Conservation (phyloP, 1,140 invertebrate genomes). For the Ostrea edulis region DNA sequence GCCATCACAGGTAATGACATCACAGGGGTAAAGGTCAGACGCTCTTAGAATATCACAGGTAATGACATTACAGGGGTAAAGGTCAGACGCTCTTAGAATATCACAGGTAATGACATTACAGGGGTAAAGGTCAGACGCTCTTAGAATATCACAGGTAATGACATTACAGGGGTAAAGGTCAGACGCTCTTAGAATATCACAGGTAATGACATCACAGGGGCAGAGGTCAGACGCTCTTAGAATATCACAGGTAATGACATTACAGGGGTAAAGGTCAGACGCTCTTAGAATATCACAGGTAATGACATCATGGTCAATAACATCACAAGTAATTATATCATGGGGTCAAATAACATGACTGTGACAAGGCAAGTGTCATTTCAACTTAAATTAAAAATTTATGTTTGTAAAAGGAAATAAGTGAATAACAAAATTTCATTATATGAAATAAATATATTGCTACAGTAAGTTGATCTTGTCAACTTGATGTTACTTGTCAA, state of each 20-base stretch:
- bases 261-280: background rate
- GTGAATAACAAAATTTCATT: too few relatives aligned
- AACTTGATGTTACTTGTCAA: too few relatives aligned
- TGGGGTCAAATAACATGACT: background rate
- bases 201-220: background rate
- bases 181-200: background rate
- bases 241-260: slow-evolving; percentile 71
- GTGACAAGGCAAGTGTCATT: too few relatives aligned
- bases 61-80: background rate
- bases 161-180: background rate
- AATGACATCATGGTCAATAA: background rate
- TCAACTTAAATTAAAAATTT: too few relatives aligned
- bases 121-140: too few relatives aligned
- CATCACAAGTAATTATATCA: background rate
- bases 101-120: background rate
- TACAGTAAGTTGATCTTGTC: too few relatives aligned
- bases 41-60: background rate
- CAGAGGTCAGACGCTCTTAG: too few relatives aligned
- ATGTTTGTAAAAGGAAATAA: too few relatives aligned
- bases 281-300: background rate
- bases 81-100: background rate
- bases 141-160: slow-evolving; percentile 73
- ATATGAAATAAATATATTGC: too few relatives aligned
- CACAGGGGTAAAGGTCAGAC: background rate
- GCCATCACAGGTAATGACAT: slow-evolving; percentile 72